Conservation (phyloP, 2,797 vertebrate species). For the Pyrrhura leucotis region DNA sequence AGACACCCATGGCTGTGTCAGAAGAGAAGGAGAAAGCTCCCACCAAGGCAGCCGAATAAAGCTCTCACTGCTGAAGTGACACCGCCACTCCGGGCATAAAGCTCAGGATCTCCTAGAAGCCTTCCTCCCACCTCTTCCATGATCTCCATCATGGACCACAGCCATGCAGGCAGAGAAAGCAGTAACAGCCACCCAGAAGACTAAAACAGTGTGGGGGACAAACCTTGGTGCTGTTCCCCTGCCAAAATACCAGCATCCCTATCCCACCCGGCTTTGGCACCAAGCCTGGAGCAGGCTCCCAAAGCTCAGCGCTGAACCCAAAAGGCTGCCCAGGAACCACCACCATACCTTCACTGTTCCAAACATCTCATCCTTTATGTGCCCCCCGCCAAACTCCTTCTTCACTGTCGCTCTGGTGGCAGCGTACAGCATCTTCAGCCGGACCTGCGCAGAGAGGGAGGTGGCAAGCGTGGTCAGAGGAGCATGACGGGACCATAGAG, state of each 20-base stretch:
- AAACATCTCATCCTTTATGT: slow-evolving; percentile 96
- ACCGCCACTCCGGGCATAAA: neutral
- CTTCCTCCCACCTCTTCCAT: neutral
- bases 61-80: neutral
- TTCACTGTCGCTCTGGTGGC: slow-evolving; percentile 97
- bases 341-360: slow-evolving; percentile 89
- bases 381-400: slow-evolving; percentile 96
- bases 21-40: neutral
- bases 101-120: neutral
- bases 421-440: slow-evolving; percentile 98
- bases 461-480: accelerated
- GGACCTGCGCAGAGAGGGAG: slow-evolving; percentile 80
- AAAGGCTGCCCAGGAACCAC: neutral
- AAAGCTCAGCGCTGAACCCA: neutral
- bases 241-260: neutral
- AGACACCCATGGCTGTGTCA: neutral
- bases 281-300: neutral
- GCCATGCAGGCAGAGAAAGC: neutral
- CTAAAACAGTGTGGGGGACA: accelerated
- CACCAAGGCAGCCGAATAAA: accelerated
- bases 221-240: neutral
- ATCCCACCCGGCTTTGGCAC: accelerated
- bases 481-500: accelerated
- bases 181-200: neutral
- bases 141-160: accelerated